phyloP scores from a whole-genome alignment of 2,113 vertebrate genomes.

The Callospermophilus lateralis region DNA sequence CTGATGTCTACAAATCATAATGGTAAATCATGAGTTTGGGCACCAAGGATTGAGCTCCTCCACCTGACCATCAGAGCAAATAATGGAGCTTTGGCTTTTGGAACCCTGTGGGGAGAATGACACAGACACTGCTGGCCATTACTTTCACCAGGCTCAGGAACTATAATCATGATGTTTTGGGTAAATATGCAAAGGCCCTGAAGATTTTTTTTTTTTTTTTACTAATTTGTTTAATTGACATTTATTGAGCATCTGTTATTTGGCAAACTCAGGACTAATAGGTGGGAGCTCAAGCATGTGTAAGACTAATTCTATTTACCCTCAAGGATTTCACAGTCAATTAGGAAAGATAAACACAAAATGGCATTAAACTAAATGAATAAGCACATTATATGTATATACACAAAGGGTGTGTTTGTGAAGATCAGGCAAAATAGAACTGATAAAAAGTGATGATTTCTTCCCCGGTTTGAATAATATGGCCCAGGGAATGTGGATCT shows the following conservation, averaged over 20 bases:
- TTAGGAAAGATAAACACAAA: conserved; percentile 63
- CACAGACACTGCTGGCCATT: neutral
- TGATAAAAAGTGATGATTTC: neutral
- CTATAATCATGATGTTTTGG: neutral
- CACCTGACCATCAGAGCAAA: conserved; percentile 25
- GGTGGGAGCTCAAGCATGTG: conserved; percentile 21
- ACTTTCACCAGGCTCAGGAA: neutral
- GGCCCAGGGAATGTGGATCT: neutral
- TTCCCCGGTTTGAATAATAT: neutral
- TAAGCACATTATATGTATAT: neutral
- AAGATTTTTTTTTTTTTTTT: conserved; percentile 57
- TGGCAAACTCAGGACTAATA: conserved; percentile 51
- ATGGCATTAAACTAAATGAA: conserved; percentile 55
- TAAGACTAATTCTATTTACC: conserved; percentile 55
- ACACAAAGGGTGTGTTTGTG: neutral
- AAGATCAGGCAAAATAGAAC: neutral
- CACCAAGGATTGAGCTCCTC: neutral
- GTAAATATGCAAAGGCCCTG: conserved; percentile 26
- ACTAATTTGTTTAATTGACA: conserved; percentile 64
- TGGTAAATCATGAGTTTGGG: conserved; percentile 27
- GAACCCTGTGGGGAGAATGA: neutral
- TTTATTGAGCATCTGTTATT: conserved; percentile 64
- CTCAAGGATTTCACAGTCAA: conserved; percentile 61
- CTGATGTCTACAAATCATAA: conserved; percentile 28
- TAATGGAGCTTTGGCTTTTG: neutral